Percentiles rank a stretch among this genome's conserved stretches.
Conservation (phyloP, 2,797 vertebrate species). For the Gymnoscopelus microlampas region DNA sequence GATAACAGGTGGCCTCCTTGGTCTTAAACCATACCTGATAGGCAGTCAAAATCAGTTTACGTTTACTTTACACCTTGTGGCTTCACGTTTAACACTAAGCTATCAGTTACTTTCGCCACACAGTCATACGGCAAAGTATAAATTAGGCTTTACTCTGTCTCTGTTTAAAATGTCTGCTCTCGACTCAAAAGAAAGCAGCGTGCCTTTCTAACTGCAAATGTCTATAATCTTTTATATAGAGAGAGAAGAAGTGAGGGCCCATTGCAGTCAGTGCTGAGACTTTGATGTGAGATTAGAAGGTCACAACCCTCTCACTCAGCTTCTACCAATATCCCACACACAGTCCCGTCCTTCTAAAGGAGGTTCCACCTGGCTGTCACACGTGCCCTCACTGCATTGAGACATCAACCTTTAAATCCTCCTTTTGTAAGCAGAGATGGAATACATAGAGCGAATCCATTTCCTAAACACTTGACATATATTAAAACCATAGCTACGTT, state of each 20-base stretch:
- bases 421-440: conserved; percentile 29
- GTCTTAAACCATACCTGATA: not conserved
- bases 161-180: conserved; percentile 31
- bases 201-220: conserved; percentile 19
- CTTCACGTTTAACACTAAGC: too few species aligned
- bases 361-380: conserved; percentile 44
- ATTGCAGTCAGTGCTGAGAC: conserved; percentile 46
- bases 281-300: conserved; percentile 77
- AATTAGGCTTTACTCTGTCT: conserved; percentile 15
- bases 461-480: not conserved
- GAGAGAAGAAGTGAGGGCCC: conserved; percentile 25
- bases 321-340: conserved; percentile 42
- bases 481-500: not conserved
- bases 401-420: conserved; percentile 61
- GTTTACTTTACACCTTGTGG: too few species aligned
- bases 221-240: conserved; percentile 21
- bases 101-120: not conserved
- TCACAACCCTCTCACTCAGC: conserved; percentile 59
- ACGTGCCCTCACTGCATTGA: conserved; percentile 44
- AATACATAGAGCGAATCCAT: conserved; percentile 12
- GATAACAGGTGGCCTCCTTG: too few species aligned
- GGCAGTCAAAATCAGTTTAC: not conserved
- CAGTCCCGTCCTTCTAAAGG: conserved; percentile 38
- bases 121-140: too few species aligned
- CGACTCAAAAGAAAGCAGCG: conserved; percentile 34